Conservation (phyloP, 1,140 invertebrate genomes). For the Sycophaga agraensis region DNA sequence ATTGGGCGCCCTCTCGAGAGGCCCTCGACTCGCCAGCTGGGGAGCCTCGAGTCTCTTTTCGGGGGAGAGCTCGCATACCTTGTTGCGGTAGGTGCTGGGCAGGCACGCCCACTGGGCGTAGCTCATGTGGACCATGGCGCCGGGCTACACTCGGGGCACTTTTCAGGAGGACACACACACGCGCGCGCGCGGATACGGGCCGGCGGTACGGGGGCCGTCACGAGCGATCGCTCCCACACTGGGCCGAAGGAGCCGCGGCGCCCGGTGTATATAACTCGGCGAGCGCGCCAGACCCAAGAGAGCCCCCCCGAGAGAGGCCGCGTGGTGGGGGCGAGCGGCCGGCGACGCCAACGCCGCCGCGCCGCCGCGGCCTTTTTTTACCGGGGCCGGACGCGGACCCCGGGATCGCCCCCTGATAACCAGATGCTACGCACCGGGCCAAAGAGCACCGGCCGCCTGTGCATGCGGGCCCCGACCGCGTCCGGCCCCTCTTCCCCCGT, state of each 20-base stretch:
- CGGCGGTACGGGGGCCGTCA: not conserved
- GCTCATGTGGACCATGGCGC: constrained; percentile 54
- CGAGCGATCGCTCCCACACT: constrained; percentile 2
- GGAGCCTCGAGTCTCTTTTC: too few species aligned
- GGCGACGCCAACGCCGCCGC: not conserved
- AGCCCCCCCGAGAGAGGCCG: not conserved
- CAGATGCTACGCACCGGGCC: too few species aligned
- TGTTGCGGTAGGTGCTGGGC: constrained; percentile 56
- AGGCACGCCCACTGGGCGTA: constrained; percentile 57
- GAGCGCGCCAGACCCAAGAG: not conserved
- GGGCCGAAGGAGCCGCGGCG: too few species aligned
- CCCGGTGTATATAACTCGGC: too few species aligned
- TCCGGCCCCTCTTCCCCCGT: not conserved
- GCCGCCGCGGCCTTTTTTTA: not conserved
- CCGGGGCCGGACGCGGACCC: not conserved
- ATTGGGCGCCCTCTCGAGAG: too few species aligned
- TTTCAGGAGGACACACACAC: not conserved
- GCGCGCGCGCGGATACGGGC: not conserved
- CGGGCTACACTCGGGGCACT: too few species aligned
- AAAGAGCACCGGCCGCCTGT: too few species aligned
- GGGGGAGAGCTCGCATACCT: constrained; percentile 42
- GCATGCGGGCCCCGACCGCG: too few species aligned
- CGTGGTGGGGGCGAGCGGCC: not conserved
- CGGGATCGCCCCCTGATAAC: too few species aligned
- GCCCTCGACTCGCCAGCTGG: too few species aligned